phyloP scores from a whole-genome alignment of 1,140 invertebrate genomes.

The Ceratosolen fusciceps region DNA sequence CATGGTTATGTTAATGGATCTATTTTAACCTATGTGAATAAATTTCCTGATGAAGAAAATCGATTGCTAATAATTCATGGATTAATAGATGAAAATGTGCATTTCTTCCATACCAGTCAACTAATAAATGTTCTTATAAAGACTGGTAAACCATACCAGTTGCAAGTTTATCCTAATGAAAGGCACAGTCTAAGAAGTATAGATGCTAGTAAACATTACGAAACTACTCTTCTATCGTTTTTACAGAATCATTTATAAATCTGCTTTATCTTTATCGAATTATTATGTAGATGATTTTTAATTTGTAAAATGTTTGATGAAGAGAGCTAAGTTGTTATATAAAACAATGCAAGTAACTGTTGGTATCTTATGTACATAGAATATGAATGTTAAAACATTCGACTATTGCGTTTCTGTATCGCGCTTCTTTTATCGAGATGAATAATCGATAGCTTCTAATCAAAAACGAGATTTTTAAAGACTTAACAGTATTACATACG shows the following conservation, averaged over 20 bases:
- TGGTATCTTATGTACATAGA: constrained; percentile 61
- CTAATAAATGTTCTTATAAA: constrained; percentile 91
- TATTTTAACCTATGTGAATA: constrained; percentile 83
- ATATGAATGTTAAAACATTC: constrained; percentile 47
- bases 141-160: constrained; percentile 90
- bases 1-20: constrained; percentile 85
- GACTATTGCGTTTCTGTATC: constrained; percentile 28
- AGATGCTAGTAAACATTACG: constrained; percentile 96
- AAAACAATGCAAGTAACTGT: constrained; percentile 55
- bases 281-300: constrained; percentile 31
- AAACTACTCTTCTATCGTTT: constrained; percentile 92
- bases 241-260: constrained; percentile 89
- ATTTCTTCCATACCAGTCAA: constrained; percentile 95
- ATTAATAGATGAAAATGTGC: constrained; percentile 99
- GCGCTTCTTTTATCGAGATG: constrained; percentile 23
- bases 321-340: constrained; percentile 32
- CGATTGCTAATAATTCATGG: constrained; percentile 97
- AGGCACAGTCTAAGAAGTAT: constrained; percentile 92
- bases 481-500: constrained; percentile 49
- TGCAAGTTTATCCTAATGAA: constrained; percentile 96
- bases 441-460: constrained; percentile 34
- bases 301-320: constrained; percentile 39
- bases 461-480: constrained; percentile 49
- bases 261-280: constrained; percentile 30
- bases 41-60: constrained; percentile 94